Conservation (phyloP, 2,888 invertebrate species). For the Euproctis similis region DNA sequence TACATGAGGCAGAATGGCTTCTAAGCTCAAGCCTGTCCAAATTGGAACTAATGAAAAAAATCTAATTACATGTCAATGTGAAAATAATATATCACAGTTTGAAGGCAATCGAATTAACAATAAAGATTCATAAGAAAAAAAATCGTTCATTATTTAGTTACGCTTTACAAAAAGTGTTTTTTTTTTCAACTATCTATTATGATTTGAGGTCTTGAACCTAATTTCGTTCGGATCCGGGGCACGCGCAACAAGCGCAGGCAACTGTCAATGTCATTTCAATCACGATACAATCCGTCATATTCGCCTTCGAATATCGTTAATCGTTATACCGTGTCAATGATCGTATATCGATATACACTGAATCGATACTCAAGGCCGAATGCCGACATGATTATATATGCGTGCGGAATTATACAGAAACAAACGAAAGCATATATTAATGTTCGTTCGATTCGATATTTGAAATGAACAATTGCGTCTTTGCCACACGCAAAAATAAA, state of each 20-base stretch:
- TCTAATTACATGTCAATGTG: no score
- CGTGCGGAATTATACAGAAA: constrained; percentile 16
- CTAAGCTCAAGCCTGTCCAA: no score
- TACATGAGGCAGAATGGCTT: no score
- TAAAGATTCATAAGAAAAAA: no score
- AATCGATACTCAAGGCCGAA: constrained; percentile 34
- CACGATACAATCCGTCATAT: constrained; percentile 57
- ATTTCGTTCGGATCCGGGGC: constrained; percentile 59
- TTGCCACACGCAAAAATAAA: neutral
- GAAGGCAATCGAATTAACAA: no score
- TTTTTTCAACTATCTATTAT: constrained; percentile 23
- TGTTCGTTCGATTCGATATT: neutral
- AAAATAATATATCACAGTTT: no score
- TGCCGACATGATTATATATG: constrained; percentile 12
- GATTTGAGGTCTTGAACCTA: constrained; percentile 52
- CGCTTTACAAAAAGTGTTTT: constrained; percentile 24
- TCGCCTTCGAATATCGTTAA: constrained; percentile 45
- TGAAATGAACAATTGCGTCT: no score
- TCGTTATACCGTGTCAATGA: constrained; percentile 44
- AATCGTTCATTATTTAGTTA: constrained; percentile 18
- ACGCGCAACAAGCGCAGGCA: constrained; percentile 50
- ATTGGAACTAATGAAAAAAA: no score
- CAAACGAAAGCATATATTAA: constrained; percentile 27
- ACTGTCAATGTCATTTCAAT: constrained; percentile 52
- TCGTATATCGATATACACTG: constrained; percentile 37